Evolutionary conservation across 1,140 invertebrate species (phyloP), one percentile per base, ranked within the genome.

Genomic region (Drosophila asahinai): DNA sequence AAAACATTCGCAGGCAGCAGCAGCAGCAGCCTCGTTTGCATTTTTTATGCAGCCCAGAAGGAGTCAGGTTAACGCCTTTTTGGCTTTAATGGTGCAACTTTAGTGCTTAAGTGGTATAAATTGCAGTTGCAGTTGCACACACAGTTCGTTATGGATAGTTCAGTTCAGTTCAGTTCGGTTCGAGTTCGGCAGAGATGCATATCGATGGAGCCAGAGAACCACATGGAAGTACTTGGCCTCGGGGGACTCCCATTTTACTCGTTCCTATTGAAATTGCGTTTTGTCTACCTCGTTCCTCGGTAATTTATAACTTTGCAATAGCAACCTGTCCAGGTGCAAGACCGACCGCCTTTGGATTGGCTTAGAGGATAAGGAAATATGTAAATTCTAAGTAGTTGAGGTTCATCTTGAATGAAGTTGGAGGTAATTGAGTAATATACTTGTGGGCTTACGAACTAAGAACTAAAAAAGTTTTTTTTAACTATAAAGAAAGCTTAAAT

Each of bases 91-190:
- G 81, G 81, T 59, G 54, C 55, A 89, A 89, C 86, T 89, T 89
- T 90, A 90, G 70, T 79, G 81, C 79, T 72, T 89, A 90, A 89
- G 86, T 89, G 86, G 81, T 84, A 84, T 90, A 89, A 90, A 90
- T 90, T 90, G 83, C 83, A 81, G 61, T 79, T 73, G 76, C 77
- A 79, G 38, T 77, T 64, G 57, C 51, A 42, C n/a, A 27, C 63
- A 15, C 52, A 62, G 57, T 54, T 70, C 60, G 40, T 47, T 62
- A 68, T 62, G 65, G 65, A 63, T 40, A 70, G 54, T 67, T 59
- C 36, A 36, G 51, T 76, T 19, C 38, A 47, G 55, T 74, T 74
- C 61, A 66, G 49, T 61, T 25, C 33, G 9, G 33, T 36, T 36
- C 8, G 2, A 43, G 62, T 61, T 57, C 36, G 67, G 22, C 77